Conservation (phyloP, 2,797 vertebrate species). For the Triplophysa bombifrons region DNA sequence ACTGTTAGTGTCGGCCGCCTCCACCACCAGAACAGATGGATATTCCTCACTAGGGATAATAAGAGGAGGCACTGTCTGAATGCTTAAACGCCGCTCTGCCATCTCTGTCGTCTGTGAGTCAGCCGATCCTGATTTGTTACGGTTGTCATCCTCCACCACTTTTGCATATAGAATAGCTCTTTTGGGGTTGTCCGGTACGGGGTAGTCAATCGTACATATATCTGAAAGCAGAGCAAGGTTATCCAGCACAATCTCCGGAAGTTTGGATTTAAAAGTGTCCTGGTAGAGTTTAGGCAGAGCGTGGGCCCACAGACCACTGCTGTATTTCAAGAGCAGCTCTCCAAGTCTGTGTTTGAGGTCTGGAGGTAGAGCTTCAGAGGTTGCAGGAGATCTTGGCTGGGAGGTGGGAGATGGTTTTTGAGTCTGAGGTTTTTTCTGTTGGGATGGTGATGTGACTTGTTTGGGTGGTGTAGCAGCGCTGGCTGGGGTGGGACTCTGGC, state of each 20-base stretch:
- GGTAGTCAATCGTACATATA: constrained; percentile 87
- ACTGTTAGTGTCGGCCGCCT: constrained; percentile 86
- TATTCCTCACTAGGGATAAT: constrained; percentile 87
- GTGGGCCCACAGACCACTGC: constrained; percentile 91
- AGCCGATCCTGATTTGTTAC: constrained; percentile 63
- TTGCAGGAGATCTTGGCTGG: constrained; percentile 61
- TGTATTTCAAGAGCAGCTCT: constrained; percentile 87
- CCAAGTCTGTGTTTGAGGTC: constrained; percentile 85
- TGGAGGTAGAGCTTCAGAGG: constrained; percentile 65
- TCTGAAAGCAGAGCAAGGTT: constrained; percentile 85
- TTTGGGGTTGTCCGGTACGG: constrained; percentile 86
- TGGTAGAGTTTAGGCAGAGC: constrained; percentile 92
- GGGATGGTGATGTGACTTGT: constrained; percentile 51
- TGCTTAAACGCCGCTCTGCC: constrained; percentile 64
- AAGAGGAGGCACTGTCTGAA: constrained; percentile 79
- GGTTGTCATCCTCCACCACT: constrained; percentile 74
- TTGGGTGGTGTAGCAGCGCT: constrained; percentile 36
- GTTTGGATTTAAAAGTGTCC: constrained; percentile 86
- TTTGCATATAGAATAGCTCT: constrained; percentile 92
- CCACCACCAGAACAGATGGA: constrained; percentile 91
- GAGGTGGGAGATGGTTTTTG: constrained; percentile 55
- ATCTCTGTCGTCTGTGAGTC: constrained; percentile 62
- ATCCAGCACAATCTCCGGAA: constrained; percentile 84
- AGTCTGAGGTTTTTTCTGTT: constrained; percentile 55
- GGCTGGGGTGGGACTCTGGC: constrained; percentile 50